Base-by-base conservation (phyloP, 2,888 invertebrate genomes). In the Spodoptera exigua region DNA sequence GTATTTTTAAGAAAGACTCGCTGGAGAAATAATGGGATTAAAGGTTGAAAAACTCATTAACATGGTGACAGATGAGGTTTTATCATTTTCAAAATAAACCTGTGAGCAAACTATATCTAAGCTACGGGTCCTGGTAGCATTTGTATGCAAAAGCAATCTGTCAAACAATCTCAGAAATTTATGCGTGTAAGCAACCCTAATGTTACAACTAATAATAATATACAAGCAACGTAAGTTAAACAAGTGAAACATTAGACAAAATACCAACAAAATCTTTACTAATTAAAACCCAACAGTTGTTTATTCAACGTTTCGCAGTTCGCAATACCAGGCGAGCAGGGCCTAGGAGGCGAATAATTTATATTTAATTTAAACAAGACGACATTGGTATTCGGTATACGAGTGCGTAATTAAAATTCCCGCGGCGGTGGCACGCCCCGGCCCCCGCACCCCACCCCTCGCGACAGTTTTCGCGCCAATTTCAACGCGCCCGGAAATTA, bases 391-490 rank as follows among this genome's bases (percentile, higher is more conserved):
- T 93, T 93, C 93, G 92, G 89, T 91, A 91, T 92, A 91, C 93
- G 93, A 91, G 91, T 92, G 93, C 94, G 94, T 94, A 94, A 94
- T 93, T 93, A 93, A 93, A 93, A 93, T 93, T 93, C 93, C 91
- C 92, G 91, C 88, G 91, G 93, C 88, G 89, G 91, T 89, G 86
- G 87, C 81, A 76, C 84, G 84, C 85, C 83, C 86, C 74, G 74
- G 53, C 57, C 64, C 76, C 63, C 71, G 64, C 68, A 71, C 74
- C 73, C 61, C 76, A 70, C 82, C 85, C 72, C 84, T 84, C 88
- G 90, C 93, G 92, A 93, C 94, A 93, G 91, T 94, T 94, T 94
- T 94, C 94, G 93, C 94, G 94, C 94, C 94, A 94, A 94, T 94
- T 94, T 93, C 94, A 92, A 90, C 93, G 91, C 92, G 89, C 89